Evolutionary conservation across 2,113 vertebrate species (phyloP).

Genomic region (Nymphicus hollandicus): DNA sequence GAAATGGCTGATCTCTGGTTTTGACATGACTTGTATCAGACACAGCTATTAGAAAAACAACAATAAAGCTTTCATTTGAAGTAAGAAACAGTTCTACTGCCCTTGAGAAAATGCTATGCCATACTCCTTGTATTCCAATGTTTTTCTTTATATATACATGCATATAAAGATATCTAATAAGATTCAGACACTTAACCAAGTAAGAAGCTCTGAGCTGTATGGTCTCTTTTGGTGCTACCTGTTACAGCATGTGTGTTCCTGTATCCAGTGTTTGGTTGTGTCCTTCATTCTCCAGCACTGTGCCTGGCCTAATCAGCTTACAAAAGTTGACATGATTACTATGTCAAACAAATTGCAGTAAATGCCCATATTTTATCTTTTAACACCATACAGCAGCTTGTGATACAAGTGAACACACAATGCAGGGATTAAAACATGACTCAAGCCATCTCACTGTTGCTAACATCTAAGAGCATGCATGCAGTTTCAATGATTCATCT

Average conservation of each 20-base stretch:
- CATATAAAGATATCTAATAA: not conserved
- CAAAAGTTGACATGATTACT: not conserved
- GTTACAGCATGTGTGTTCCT: not conserved
- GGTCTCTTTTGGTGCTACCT: not conserved
- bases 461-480: not conserved
- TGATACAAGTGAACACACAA: not conserved
- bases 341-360: not conserved
- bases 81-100: not conserved
- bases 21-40: not conserved
- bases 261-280: not conserved
- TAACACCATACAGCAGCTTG: not conserved
- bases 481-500: not conserved
- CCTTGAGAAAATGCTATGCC: not conserved
- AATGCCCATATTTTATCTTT: rapidly evolving
- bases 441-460: not conserved
- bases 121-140: not conserved
- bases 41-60: not conserved
- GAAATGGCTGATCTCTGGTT: not conserved
- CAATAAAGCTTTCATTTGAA: not conserved
- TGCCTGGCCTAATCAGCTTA: not conserved
- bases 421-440: not conserved
- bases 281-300: not conserved
- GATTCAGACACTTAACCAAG: not conserved
- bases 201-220: not conserved
- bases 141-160: not conserved